Evolutionary conservation across 2,113 vertebrate species (phyloP).

Genomic region (Scophthalmus maximus): DNA sequence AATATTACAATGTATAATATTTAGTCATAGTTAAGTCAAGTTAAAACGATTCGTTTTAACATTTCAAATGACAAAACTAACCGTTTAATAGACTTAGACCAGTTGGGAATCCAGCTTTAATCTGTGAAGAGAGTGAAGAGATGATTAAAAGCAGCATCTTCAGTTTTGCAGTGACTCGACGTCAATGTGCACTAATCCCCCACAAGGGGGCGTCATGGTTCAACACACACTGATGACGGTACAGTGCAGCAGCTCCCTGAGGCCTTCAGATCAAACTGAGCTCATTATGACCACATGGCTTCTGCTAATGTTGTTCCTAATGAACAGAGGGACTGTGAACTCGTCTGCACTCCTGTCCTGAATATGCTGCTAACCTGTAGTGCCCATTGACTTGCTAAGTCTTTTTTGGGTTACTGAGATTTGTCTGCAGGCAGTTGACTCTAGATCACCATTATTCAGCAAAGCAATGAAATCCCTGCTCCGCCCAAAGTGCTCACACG

Average conservation of each 20-base stretch:
- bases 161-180: not conserved
- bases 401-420: not conserved
- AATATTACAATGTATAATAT: too few relatives aligned
- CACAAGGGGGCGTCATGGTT: constrained; percentile 54
- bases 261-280: constrained; percentile 28
- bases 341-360: not conserved
- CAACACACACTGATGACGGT: not conserved
- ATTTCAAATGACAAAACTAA: too few relatives aligned
- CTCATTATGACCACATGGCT: constrained; percentile 29
- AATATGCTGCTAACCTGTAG: constrained; percentile 12
- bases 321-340: constrained; percentile 11
- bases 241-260: constrained; percentile 8
- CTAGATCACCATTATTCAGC: not conserved
- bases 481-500: not conserved
- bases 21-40: too few relatives aligned
- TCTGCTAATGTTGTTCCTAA: constrained; percentile 4
- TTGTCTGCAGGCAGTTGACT: not conserved
- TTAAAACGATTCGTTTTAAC: too few relatives aligned
- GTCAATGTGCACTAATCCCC: not conserved
- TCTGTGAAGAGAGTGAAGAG: too few relatives aligned
- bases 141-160: not conserved
- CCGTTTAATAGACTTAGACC: too few relatives aligned
- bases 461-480: not conserved
- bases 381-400: not conserved
- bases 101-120: too few relatives aligned